Base-by-base conservation (phyloP, 2,888 invertebrate species). In the Teinopalpus imperialis region DNA sequence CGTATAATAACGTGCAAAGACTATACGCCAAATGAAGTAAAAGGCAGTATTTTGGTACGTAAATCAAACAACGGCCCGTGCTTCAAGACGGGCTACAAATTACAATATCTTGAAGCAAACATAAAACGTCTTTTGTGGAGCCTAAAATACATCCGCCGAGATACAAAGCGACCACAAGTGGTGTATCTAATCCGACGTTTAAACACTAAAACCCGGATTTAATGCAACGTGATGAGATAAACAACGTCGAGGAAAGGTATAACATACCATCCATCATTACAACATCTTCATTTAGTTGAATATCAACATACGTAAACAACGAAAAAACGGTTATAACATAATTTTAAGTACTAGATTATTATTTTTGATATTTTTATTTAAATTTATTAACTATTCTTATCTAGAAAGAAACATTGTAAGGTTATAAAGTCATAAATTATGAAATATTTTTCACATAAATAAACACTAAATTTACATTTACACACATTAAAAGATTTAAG, bases 181-280 rank as follows among this genome's bases (percentile, higher is more conserved):
- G 31, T 35, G 30, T 41, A 30, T 20, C 35, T 30, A 29, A 46
- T 40, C 27, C 23, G 35, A 20, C 29, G 40, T 23, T 34, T 36
- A 41, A 41, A 41, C 35, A 47, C 23, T 24, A 42, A 41, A 47
- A 47, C 41, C 30, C 26, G 13, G 18, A 23, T 36, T 36, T 45
- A 45, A 45, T 45, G 23, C 34, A 40, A 32, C 34, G 8, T 8
- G 21, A 45, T 32, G 32, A 45, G 29, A 14, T 29, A 40, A 34
- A 40, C 45, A 34, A 21, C 16, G 16, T 3, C 12, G 23, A 18
- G 10, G 23, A 8, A 43, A 43, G 18, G 16, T 37, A 8, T 12
- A 12, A 6, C 21, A 43, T 43, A 12, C 9, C 21, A 43, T 43
- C 30, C 6, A 14, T 35, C 27, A 27, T 6, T 23, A 21, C 8